Evolutionary conservation across 2,797 vertebrate genomes (phyloP), one percentile per base, ranked within the genome.

Genomic region (Oreonectes daqikongensis): DNA sequence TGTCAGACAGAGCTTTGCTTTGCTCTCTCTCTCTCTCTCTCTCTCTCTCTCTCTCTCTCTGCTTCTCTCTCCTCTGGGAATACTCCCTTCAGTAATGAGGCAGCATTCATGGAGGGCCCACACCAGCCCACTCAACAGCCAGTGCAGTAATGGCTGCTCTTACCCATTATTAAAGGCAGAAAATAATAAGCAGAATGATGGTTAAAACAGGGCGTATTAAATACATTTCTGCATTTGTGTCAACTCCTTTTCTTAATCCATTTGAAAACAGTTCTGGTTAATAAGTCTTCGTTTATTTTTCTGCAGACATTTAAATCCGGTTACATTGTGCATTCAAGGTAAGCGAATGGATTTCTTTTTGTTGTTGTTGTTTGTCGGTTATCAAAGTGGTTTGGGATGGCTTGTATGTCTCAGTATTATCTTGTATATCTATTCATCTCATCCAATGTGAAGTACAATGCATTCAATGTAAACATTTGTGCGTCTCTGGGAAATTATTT

Each of bases 251-350:
- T 50, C 46, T 24, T 50, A 50, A 40, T 63, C 8, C 15, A 3
- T 44, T 22, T 66, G 18, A 17, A 68, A 18, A 61, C 6, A 20
- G 24, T 53, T 5, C 20, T 9, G 24, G 11, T 69, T 57, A 48
- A 60, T 61, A 24, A 48, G 17, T 12, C 5, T 26, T 70, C 50
- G 32, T 63, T 70, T 83, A 12, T 86, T 20, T 78, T 69, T 71
- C 77, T 72, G 69, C 81, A 84, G 90, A 93, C 85, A 78, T 82
- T 84, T 83, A 84, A 82, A 87, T 76, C 42, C 81, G 85, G 88
- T 42, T 28, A n/a, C 83, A 86, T 82, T 79, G 85, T 89, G 83
- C 73, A 38, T 82, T 82, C 68, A 89, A 91, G 92, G 92, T 93
- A 93, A 90, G 92, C 82, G 61, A 69, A 28, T 55, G 14, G 30